Percentiles rank a stretch among this genome's conserved stretches.
Evolutionary conservation across 2,797 vertebrate species (phyloP).

Genomic region (Brotula barbata): DNA sequence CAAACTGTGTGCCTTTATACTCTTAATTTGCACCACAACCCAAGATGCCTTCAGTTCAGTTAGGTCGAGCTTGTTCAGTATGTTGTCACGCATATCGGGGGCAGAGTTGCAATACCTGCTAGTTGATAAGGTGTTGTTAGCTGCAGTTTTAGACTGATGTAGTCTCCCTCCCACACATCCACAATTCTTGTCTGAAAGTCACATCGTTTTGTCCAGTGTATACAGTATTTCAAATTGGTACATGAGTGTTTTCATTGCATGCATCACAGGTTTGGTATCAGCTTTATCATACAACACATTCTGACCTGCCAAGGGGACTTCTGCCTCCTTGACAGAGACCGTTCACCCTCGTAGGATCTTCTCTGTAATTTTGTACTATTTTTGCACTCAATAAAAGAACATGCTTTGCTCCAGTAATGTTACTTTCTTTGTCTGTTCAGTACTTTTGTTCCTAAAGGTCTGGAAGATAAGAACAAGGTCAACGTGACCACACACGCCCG

Average conservation of each 20-base stretch:
- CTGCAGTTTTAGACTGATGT: slow-evolving; percentile 43
- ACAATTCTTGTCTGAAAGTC: slow-evolving; percentile 21
- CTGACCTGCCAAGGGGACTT: slow-evolving; percentile 36
- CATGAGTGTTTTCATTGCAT: slow-evolving; percentile 65
- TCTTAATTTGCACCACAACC: slow-evolving; percentile 77
- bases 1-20: slow-evolving; percentile 76
- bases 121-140: slow-evolving; percentile 50
- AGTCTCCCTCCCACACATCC: slow-evolving; percentile 40
- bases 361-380: slow-evolving; percentile 72
- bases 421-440: slow-evolving; percentile 6
- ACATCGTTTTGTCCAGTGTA: slow-evolving; percentile 33
- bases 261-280: slow-evolving; percentile 46
- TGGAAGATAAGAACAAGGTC: not conserved
- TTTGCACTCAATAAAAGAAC: slow-evolving; percentile 82
- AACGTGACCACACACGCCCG: not conserved
- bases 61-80: slow-evolving; percentile 37
- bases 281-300: slow-evolving; percentile 31
- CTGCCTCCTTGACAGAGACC: slow-evolving; percentile 28
- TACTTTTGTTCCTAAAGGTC: not conserved
- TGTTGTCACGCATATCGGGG: slow-evolving; percentile 44
- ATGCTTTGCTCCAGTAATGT: slow-evolving; percentile 73
- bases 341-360: slow-evolving; percentile 64
- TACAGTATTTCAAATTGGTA: slow-evolving; percentile 42
- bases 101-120: slow-evolving; percentile 40
- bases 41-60: slow-evolving; percentile 74